A percentile compares a stretch with the other conserved stretches of the same genome.
phyloP scores from a whole-genome alignment of 2,113 vertebrate species.

The Lagopus leucura region DNA sequence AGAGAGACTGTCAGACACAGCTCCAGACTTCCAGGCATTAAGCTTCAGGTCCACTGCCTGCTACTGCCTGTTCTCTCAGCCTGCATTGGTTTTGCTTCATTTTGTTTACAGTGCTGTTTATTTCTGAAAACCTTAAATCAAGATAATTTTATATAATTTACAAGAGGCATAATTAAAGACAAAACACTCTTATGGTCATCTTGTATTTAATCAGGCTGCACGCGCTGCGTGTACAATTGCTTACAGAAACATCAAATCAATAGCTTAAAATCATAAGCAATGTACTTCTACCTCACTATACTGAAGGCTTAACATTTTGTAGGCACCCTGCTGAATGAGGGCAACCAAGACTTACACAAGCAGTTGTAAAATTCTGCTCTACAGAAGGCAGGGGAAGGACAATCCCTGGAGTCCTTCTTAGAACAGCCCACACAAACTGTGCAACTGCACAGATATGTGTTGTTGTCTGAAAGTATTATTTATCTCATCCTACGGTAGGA shows the following conservation, averaged over 20 bases:
- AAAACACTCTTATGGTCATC: neutral
- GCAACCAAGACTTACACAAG: neutral
- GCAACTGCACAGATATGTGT: neutral
- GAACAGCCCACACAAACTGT: accelerated
- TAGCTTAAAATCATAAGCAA: neutral
- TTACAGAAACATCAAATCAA: neutral
- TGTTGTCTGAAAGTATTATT: neutral
- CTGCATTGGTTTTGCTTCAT: neutral
- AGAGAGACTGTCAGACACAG: neutral
- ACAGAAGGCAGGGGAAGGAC: neutral
- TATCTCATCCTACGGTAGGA: neutral
- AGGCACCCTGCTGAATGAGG: neutral
- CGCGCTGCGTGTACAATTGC: neutral
- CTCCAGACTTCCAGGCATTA: neutral
- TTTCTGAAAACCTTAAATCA: neutral
- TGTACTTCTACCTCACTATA: neutral
- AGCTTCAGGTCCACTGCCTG: neutral
- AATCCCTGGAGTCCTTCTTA: neutral
- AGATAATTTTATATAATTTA: neutral
- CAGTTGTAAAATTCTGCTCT: neutral
- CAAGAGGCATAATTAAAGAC: neutral
- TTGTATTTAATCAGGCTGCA: neutral
- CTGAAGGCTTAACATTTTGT: neutral
- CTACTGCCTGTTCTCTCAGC: neutral
- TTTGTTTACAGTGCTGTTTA: neutral